phyloP scores from a whole-genome alignment of 2,113 vertebrate genomes.

The Colaptes auratus region DNA sequence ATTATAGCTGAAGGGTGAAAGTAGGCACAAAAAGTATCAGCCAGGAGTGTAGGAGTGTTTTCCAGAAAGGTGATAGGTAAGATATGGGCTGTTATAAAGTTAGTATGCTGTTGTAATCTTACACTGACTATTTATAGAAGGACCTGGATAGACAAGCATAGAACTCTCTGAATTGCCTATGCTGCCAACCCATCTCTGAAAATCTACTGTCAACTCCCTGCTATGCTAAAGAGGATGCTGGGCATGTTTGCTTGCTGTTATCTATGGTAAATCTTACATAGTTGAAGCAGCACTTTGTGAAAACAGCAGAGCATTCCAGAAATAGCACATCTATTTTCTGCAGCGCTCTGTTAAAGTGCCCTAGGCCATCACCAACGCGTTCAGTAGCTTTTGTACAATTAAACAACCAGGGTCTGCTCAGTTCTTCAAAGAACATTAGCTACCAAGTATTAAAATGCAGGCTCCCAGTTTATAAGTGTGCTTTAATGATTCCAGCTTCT shows the following conservation, averaged over 20 bases:
- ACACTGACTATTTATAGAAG: conserved; percentile 45
- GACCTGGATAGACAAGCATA: conserved; percentile 33
- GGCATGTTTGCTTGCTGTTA: conserved; percentile 44
- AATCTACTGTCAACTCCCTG: conserved; percentile 43
- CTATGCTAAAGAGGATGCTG: conserved; percentile 40
- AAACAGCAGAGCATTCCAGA: conserved; percentile 46
- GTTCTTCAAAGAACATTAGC: not conserved
- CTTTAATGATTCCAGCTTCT: not conserved
- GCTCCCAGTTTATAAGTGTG: not conserved
- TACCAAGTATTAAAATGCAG: not conserved
- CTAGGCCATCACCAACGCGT: not conserved
- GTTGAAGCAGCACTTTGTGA: conserved; percentile 27
- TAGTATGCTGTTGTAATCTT: conserved; percentile 13
- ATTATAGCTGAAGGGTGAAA: not conserved
- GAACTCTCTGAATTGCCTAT: conserved; percentile 25
- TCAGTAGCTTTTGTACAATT: not conserved
- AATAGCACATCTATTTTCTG: conserved; percentile 54
- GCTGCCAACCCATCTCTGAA: conserved; percentile 42
- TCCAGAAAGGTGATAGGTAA: conserved; percentile 36
- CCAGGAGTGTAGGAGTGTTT: not conserved
- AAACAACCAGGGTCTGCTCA: not conserved
- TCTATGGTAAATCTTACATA: conserved; percentile 41
- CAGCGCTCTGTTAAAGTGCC: not conserved
- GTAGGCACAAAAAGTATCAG: not conserved
- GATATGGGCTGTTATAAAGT: not conserved